Evolutionary conservation across 30 jellyfish, hydroid and myxozoan genomes (phyloP), one percentile per base, ranked within the genome.

Genomic region (Pelagia noctiluca): DNA sequence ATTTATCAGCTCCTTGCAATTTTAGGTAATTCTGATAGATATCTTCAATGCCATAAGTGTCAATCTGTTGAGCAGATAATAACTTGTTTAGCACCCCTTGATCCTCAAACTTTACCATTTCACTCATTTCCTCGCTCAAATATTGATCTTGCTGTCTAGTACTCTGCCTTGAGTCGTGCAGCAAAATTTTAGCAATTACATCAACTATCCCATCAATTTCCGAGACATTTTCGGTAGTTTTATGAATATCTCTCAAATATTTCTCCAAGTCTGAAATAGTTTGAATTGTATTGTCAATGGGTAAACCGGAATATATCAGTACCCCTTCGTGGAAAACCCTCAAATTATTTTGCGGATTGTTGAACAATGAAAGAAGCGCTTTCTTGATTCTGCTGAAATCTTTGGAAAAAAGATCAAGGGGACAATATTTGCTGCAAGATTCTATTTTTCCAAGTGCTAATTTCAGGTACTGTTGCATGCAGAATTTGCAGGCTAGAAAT

Each of bases 331-430:
- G 63, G 75, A 77, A 77, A 12, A 93, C 69, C 33, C 93, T 57
- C 34, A 93, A 60, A 73, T 87, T 93, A 52, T 93, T 93, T 61
- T 93, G 98, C 67, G 98, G 98, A 24, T 33, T 65, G 13, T 80
- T 71, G 54, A 87, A 70, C n/a, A 93, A 77, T 26, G 93, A 73
- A 13, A 32, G 11, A 1, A 93, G 50, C 10, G 96, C 96, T 23
- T 71, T 71, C 31, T 49, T 64, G 18, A 87, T 72, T 18, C 91
- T 50, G 37, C 96, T 81, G 13, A 94, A 32, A 42, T 92, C 69
- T 2, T 50, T 57, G 3, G 93, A 71, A 75, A 87, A 93, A 23
- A 93, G 75, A 54, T 93, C 98, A 0, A 93, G 79, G 3, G 98
- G 98, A 50, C 98, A 93, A 52, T 93, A 93, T 10, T 60, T 19